phyloP scores from a whole-genome alignment of 2,797 vertebrate genomes.

The Peromyscus attwateri region DNA sequence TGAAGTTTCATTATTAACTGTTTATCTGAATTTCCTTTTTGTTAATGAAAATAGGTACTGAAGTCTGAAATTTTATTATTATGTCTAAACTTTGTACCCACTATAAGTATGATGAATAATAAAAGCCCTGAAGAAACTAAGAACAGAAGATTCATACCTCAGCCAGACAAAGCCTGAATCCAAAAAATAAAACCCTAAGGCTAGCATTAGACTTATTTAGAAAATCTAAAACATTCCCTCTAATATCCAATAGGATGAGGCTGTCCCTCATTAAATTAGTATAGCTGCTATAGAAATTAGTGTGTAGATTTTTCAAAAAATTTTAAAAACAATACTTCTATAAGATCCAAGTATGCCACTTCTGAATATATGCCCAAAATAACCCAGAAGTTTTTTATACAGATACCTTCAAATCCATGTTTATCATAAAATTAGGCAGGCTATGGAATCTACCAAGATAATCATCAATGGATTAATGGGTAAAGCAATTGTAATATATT shows the following conservation, averaged over 20 bases:
- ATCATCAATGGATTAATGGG: neutral
- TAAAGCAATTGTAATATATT: neutral
- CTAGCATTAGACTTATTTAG: neutral
- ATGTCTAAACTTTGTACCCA: neutral
- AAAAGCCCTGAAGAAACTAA: neutral
- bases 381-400: neutral
- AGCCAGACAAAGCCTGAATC: neutral
- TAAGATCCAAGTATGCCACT: neutral
- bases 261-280: neutral
- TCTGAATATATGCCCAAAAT: neutral
- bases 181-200: neutral
- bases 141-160: neutral
- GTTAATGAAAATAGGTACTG: neutral
- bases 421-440: neutral
- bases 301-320: neutral
- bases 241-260: neutral
- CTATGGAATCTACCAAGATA: neutral
- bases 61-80: neutral
- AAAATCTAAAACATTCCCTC: neutral
- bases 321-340: neutral
- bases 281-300: neutral
- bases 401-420: neutral
- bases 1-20: neutral
- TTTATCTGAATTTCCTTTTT: neutral
- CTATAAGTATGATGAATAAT: neutral